phyloP scores from a whole-genome alignment of 2,797 vertebrate species.

The Dipus sagitta region DNA sequence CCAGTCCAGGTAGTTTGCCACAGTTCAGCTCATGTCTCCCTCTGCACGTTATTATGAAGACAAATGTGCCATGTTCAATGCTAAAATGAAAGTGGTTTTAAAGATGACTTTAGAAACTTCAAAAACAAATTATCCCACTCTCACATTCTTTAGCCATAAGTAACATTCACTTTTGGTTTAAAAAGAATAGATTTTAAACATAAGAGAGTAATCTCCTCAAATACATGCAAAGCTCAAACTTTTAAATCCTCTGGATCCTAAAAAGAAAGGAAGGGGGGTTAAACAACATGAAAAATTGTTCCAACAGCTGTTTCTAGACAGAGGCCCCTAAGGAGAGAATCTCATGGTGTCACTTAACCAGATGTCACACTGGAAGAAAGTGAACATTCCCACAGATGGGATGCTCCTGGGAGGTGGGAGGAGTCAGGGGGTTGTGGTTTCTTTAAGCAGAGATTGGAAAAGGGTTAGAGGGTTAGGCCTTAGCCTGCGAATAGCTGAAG shows the following conservation, averaged over 20 bases:
- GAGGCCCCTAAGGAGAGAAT: constrained; percentile 67
- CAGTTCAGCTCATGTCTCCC: background rate
- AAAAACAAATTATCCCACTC: background rate
- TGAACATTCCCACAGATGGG: constrained; percentile 81
- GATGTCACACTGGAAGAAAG: constrained; percentile 76
- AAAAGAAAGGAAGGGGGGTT: constrained; percentile 48
- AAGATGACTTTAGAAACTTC: constrained; percentile 14
- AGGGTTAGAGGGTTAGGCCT: constrained; percentile 76
- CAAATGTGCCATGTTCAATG: background rate
- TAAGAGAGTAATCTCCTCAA: constrained; percentile 22
- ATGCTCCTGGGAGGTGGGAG: constrained; percentile 79
- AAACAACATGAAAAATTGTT: constrained; percentile 35
- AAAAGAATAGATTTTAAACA: background rate
- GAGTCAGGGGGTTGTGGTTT: constrained; percentile 75
- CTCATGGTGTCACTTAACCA: constrained; percentile 78
- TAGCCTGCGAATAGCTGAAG: constrained; percentile 85
- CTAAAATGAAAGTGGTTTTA: background rate
- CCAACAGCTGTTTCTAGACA: constrained; percentile 78
- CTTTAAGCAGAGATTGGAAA: constrained; percentile 81
- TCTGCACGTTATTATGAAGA: background rate
- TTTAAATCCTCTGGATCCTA: constrained; percentile 20
- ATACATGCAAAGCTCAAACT: constrained; percentile 3
- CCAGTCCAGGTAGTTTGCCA: background rate
- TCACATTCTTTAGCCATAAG: background rate
- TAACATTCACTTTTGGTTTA: constrained; percentile 13